Conservation (phyloP, 1,140 invertebrate genomes). For the Halictus rubicundus region DNA sequence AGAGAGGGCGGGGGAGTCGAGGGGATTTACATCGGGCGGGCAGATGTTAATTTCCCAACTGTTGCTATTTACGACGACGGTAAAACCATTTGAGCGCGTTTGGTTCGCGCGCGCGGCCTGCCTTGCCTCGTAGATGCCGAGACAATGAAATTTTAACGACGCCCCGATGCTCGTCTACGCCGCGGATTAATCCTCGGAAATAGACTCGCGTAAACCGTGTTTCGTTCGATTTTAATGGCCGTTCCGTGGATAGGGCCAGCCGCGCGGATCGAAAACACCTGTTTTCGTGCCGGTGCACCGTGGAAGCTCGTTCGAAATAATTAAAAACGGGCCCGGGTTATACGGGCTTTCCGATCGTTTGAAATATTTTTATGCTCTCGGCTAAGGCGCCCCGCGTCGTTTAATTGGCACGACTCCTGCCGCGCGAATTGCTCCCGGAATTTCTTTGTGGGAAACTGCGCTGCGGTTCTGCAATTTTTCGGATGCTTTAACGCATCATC, state of each 20-base stretch:
- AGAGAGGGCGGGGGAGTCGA: not conserved
- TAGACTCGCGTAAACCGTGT: not conserved
- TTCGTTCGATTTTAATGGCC: constrained; percentile 9
- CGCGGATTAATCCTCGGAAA: constrained; percentile 22
- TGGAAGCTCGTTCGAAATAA: no score
- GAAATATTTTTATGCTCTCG: no score
- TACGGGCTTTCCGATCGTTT: no score
- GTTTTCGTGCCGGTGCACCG: not conserved
- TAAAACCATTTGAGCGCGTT: constrained; percentile 30
- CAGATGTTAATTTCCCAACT: constrained; percentile 55
- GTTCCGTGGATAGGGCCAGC: not conserved
- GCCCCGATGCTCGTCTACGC: constrained; percentile 2
- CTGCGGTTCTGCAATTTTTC: no score
- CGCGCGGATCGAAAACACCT: not conserved
- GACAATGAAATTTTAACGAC: constrained; percentile 38
- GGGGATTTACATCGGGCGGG: constrained; percentile 4
- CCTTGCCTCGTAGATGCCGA: not conserved
- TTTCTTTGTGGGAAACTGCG: no score
- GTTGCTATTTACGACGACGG: constrained; percentile 53
- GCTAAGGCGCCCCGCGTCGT: no score
- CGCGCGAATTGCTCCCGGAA: no score
- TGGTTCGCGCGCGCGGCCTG: not conserved
- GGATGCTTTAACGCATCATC: no score
- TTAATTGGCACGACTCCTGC: no score
- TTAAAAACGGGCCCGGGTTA: no score